Base-by-base conservation (phyloP, 2,113 vertebrate species). In the Dicentrarchus labrax region DNA sequence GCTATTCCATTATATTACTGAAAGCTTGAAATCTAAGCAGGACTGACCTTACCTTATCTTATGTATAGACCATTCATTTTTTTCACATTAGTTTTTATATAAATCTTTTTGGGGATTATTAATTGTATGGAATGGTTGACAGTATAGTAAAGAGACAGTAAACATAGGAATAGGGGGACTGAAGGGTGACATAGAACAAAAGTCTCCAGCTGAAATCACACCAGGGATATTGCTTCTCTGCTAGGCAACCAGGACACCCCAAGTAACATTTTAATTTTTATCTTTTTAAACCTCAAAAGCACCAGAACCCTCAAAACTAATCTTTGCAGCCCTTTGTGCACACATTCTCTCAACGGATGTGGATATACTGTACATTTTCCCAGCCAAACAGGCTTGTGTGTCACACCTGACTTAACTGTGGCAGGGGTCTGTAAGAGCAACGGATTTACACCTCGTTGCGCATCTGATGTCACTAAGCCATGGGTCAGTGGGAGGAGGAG, bases 401-500 rank as follows among this genome's bases (percentile, higher is more conserved):
- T 89, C 84, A 89, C 80, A 84, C 83, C 72, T 89, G 87, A 85
- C 71, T 88, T 48, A 73, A 85, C 82, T 65, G 72, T 24, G 71
- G 66, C 71, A 69, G 61, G 59, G 66, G 62, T 87, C 72, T 69
- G 74, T 83, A 70, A 82, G 82, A 86, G 78, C 71, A 80, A 43
- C 53, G 82, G 91, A 91, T 93, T 93, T 89, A 90, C 89, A 93
- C 90, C 71, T 89, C 39, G 47, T 62, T 90, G 88, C 80, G 68
- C 84, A 76, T 86, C 75, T 36, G 54, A 88, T 90, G 91, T 85
- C 87, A 86, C 74, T 72, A 83, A 85, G 73, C 81, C 78, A 80
- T 43, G 45, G 82, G 78, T 78, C 77, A 84, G 51, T 72, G 41
- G 67, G 81, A 90, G 87, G 72, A 73, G 68, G 78, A 70, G 69